Evolutionary conservation across 2,888 invertebrate genomes (phyloP), one percentile per base, ranked within the genome.

Genomic region (Clanis bilineata): DNA sequence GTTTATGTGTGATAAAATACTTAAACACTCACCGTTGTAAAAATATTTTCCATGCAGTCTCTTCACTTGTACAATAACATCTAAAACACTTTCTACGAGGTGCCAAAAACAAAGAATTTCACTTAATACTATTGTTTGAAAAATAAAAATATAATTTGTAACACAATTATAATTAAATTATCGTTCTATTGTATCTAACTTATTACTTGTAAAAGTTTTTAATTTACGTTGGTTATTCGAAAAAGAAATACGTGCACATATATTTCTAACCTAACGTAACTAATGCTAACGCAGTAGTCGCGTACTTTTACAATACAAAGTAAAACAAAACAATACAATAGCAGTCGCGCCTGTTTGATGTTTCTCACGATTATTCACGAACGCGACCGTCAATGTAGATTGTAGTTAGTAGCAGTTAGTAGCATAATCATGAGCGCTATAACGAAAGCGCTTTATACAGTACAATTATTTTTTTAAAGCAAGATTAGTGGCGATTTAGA

Each of bases 1-100:
- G 10, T 32, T 44, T 57, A 23, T 62, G 62, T 58, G 21, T 58
- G 15, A 1, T 45, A 23, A 25, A 28, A 15, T 36, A 62, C 51
- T 15, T 43, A 22, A 9, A 15, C 7, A 77, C 82, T 77, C 63
- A 83, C 82, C 75, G 72, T 75, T 70, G 59, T 65, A 62, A 67
- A 68, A 64, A 65, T 72, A 65, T 70, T 70, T 77, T 70, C 82
- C 82, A 83, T 83, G 80, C 70, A 82, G 70, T 67, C 23, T 55
- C 62, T 67, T 65, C 65, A 66, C 59, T 62, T 60, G 64, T 63
- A 64, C 62, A 63, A 56, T 59, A 64, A 61, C 60, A 66, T 44
- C 68, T 68, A 69, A 18, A 64, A 64, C 71, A 69, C 59, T 64
- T 64, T 57, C 28, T 58, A 62, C 41, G 58, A 39, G 58, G 15